Conservation (phyloP, 2,113 vertebrate genomes). For the Datnioides undecimradiatus region DNA sequence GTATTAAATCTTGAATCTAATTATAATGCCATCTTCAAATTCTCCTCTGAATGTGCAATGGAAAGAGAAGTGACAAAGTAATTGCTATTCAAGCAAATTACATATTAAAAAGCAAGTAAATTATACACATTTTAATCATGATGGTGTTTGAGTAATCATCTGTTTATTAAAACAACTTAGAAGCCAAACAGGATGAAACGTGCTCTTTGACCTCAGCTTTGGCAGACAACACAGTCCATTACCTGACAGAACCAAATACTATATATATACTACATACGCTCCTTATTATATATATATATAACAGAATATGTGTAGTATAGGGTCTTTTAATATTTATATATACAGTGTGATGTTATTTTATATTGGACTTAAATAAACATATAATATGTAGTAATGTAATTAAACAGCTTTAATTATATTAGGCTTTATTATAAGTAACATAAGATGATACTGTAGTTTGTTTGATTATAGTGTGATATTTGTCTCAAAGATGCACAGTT, state of each 20-base stretch:
- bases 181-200: not conserved
- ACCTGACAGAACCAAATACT: not conserved
- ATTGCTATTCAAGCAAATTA: conserved; percentile 30
- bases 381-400: no score
- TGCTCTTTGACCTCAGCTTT: not conserved
- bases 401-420: not conserved
- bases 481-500: not conserved
- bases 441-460: not conserved
- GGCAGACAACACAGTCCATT: not conserved
- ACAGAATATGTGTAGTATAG: no score
- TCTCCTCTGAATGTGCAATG: conserved; percentile 9
- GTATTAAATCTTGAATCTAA: conserved; percentile 46
- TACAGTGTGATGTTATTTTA: not conserved
- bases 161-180: conserved; percentile 10
- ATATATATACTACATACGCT: no score
- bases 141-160: conserved; percentile 19
- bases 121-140: conserved; percentile 38
- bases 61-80: conserved; percentile 28
- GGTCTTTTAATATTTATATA: no score
- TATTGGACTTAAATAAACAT: not conserved
- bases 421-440: not conserved
- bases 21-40: conserved; percentile 48
- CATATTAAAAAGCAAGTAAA: conserved; percentile 48
- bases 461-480: not conserved
- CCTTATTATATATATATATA: no score